Evolutionary conservation across 92 coral and sea anemone genomes (phyloP).

Genomic region (Phenganax subtilis): DNA sequence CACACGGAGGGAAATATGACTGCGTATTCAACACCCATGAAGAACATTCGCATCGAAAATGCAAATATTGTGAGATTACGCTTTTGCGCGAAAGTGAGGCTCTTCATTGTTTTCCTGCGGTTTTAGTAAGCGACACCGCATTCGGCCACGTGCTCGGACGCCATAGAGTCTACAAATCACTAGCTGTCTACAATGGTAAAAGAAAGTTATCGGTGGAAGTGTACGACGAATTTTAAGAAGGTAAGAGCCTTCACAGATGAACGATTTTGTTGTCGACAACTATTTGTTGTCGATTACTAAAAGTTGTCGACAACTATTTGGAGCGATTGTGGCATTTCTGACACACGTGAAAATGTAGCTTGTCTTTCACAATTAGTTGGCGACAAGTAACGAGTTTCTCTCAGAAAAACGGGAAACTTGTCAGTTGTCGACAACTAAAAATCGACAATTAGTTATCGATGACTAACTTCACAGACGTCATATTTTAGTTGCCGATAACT

Average conservation of each 20-base stretch:
- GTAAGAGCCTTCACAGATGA: not conserved
- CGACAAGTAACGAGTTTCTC: too few species aligned
- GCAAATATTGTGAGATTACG: conserved; percentile 18
- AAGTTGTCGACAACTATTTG: too few species aligned
- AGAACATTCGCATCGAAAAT: conserved; percentile 31
- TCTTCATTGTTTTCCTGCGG: not conserved
- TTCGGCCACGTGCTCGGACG: not conserved
- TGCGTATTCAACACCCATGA: conserved; percentile 37
- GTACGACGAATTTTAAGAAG: too few species aligned
- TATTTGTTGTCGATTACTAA: too few species aligned
- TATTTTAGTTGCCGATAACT: too few species aligned
- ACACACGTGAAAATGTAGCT: too few species aligned
- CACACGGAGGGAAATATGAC: conserved; percentile 41
- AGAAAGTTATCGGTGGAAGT: not conserved
- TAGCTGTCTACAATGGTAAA: not conserved
- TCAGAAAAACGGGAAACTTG: too few species aligned
- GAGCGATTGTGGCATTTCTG: too few species aligned
- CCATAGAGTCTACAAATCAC: not conserved
- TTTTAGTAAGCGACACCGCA: conserved; percentile 17
- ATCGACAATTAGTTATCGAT: too few species aligned
- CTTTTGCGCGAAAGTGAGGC: conserved; percentile 8
- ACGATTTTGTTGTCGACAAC: not conserved
- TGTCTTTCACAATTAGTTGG: too few species aligned
- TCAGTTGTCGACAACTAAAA: too few species aligned
- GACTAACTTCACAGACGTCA: too few species aligned